A percentile compares a stretch with the other conserved stretches of the same genome.
phyloP scores from a whole-genome alignment of 2,797 vertebrate species.

The Ataeniobius toweri region DNA sequence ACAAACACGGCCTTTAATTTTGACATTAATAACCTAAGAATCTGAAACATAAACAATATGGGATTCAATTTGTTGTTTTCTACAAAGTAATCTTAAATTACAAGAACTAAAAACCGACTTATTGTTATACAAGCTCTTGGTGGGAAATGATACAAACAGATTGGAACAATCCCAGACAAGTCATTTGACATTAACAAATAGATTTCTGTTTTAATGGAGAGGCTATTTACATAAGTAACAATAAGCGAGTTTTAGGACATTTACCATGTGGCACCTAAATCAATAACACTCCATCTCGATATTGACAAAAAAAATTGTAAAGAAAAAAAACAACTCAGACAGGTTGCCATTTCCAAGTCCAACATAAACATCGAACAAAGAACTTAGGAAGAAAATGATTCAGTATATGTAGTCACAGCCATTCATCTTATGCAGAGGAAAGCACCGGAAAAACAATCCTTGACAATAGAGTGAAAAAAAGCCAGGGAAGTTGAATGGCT shows the following conservation, averaged over 20 bases:
- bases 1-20: neutral
- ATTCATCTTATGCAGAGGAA: constrained; percentile 35
- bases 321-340: constrained; percentile 9
- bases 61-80: neutral
- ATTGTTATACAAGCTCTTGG: neutral
- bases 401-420: constrained; percentile 20
- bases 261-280: neutral
- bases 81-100: neutral
- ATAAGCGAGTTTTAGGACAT: neutral
- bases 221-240: neutral
- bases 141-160: neutral
- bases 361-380: constrained; percentile 28
- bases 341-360: constrained; percentile 10
- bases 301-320: constrained; percentile 4
- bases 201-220: constrained; percentile 1
- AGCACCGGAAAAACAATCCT: constrained; percentile 43
- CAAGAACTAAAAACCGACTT: constrained; percentile 3
- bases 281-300: neutral
- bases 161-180: neutral
- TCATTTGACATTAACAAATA: constrained; percentile 15
- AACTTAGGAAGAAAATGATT: constrained; percentile 22
- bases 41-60: neutral
- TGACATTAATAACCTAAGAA: neutral
- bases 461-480: constrained; percentile 26
- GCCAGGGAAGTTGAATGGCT: constrained; percentile 18